Base-by-base conservation (phyloP, 1,140 invertebrate species). In the Zaprionus kolodkinae region DNA sequence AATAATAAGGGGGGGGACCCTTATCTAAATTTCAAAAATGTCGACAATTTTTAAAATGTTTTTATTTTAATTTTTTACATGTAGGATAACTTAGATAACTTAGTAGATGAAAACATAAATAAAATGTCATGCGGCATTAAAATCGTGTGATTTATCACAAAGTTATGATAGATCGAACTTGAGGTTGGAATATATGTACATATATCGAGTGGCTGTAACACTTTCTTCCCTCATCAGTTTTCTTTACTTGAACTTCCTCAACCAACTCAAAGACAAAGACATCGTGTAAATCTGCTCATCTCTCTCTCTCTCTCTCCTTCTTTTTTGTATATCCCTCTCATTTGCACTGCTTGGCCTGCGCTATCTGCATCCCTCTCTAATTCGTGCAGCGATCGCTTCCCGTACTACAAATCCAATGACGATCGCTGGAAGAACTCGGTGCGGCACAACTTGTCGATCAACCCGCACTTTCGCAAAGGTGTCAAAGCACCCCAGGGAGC, bases 351-450 rank as follows among this genome's bases (percentile, higher is more conserved):
- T 1, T 52, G n/a, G 48, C 33, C 36, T 33, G 10, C 30, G 15
- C 21, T 68, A 65, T 43, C 2, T 38, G 13, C 35, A 36, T 90
- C 80, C 57, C 50, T 55, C 0, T 55, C 64, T 25, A 21, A 25
- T 40, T 50, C 17, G 94, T 92, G 30, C 93, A 97, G 97, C 6
- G 96, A 96, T 80, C 96, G 95, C 66, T 97, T 97, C 93, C 96
- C 97, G 0, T 97, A 95, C 83, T 98, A 97, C 92, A 96, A 97
- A 90, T 95, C 96, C 38, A 96, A 97, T 79, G 97, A 98, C 71
- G 97, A 97, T 78, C 94, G 97, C 75, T 98, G 97, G 97, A 98
- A 98, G 91, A 98, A 98, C 92, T 97, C 97, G 0, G 96, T 98
- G 0, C 93, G 97, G 65, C 97, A 97, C 91, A 97, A 97, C 93